Conservation (phyloP, 2,113 vertebrate genomes). For the Porphyrio hochstetteri region DNA sequence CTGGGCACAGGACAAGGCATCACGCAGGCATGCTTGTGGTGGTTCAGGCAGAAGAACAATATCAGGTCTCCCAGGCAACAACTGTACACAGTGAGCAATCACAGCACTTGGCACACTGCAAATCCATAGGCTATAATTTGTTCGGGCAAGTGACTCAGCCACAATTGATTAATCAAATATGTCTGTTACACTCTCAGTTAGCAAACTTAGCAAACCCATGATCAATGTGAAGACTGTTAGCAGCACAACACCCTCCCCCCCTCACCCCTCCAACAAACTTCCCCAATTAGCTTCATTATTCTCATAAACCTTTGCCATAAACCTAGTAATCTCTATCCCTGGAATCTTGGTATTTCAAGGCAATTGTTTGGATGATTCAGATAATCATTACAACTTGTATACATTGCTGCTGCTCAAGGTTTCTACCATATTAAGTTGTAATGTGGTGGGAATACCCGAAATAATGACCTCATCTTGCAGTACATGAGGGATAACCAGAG, state of each 20-base stretch:
- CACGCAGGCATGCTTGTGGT: background rate
- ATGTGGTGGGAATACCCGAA: background rate
- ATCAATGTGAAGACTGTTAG: background rate
- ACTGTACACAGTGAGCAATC: background rate
- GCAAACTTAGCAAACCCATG: background rate
- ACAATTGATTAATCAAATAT: background rate
- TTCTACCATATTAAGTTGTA: background rate
- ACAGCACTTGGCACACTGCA: background rate
- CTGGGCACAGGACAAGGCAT: background rate
- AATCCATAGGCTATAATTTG: background rate
- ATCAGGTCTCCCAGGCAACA: conserved; percentile 3
- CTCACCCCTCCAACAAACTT: fast-evolving
- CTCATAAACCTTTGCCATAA: background rate
- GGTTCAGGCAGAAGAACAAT: background rate
- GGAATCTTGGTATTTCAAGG: background rate
- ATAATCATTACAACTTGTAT: background rate
- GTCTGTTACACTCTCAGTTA: background rate
- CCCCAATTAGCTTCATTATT: background rate
- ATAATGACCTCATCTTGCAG: background rate
- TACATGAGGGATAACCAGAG: background rate
- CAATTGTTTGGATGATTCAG: background rate
- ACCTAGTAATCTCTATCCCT: background rate
- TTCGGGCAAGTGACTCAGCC: conserved; percentile 1
- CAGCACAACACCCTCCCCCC: background rate
- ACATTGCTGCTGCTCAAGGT: background rate